phyloP scores from a whole-genome alignment of 2,113 vertebrate species.

The Mesoclemmys tuberculata region DNA sequence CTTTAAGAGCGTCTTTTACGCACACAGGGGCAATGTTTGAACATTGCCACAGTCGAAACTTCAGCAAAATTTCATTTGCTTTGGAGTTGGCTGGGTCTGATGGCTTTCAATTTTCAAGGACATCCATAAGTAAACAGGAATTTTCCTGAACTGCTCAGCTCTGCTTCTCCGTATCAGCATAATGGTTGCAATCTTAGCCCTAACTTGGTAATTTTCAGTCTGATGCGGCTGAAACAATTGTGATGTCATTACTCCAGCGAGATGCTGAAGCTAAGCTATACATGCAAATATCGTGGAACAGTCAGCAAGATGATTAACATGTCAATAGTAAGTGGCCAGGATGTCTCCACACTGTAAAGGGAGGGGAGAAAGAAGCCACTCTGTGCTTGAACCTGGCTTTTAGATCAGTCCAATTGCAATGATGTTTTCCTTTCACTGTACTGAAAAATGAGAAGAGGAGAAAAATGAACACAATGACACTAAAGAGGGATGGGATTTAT shows the following conservation, averaged over 20 bases:
- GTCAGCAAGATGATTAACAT: background rate
- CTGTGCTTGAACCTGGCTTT: background rate
- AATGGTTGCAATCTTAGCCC: background rate
- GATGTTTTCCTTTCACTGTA: constrained; percentile 60
- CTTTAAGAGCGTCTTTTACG: constrained; percentile 54
- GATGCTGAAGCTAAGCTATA: background rate
- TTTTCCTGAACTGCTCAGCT: background rate
- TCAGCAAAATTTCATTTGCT: constrained; percentile 30
- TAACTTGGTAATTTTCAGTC: background rate
- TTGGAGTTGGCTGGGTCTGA: background rate
- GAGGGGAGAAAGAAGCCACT: background rate
- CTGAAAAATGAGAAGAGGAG: constrained; percentile 33
- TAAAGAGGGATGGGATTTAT: constrained; percentile 45
- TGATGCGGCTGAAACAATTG: background rate
- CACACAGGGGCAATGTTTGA: rapidly evolving
- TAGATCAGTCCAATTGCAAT: constrained; percentile 36
- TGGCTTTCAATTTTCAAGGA: background rate
- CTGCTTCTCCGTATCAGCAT: background rate
- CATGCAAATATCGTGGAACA: background rate
- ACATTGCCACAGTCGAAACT: background rate
- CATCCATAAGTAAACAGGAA: background rate
- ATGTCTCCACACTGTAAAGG: background rate
- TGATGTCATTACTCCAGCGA: background rate
- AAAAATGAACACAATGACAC: constrained; percentile 4
- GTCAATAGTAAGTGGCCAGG: background rate